These are phyloP conservation scores for Colistium nudipinnis DNA, from an alignment of 2,113 vertebrate genomes.

Conservation along the genomic window DNA sequence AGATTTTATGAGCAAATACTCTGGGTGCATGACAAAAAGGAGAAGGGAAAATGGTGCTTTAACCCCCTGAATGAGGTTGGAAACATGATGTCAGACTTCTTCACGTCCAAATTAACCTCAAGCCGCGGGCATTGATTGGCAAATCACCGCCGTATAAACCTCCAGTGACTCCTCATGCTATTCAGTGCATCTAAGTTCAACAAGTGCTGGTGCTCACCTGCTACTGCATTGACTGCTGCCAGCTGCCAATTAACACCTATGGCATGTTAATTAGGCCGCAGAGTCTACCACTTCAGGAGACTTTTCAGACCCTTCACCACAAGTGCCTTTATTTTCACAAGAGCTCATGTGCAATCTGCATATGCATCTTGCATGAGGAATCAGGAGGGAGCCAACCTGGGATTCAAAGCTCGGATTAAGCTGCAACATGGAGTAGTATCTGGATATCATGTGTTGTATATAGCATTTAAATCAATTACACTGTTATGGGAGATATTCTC, in stretches of 20 bases:
- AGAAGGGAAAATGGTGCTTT: slow-evolving; percentile 62
- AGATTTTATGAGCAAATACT: slow-evolving; percentile 23
- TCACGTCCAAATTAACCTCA: slow-evolving; percentile 78
- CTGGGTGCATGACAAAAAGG: not conserved
- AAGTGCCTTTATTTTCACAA: slow-evolving; percentile 74
- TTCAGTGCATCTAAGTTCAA: slow-evolving; percentile 68
- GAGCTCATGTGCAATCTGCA: slow-evolving; percentile 70
- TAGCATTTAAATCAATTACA: slow-evolving; percentile 34
- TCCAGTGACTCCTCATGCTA: slow-evolving; percentile 60
- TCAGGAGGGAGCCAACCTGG: slow-evolving; percentile 47
- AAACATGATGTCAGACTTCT: slow-evolving; percentile 76
- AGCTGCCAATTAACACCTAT: slow-evolving; percentile 83
- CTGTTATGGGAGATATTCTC: slow-evolving; percentile 20
- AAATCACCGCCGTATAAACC: slow-evolving; percentile 69
- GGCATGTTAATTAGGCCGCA: slow-evolving; percentile 80
- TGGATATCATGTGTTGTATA: slow-evolving; percentile 33
- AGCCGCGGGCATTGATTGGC: slow-evolving; percentile 73
- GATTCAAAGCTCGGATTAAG: slow-evolving; percentile 29
- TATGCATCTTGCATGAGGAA: slow-evolving; percentile 65
- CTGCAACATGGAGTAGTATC: slow-evolving; percentile 41
- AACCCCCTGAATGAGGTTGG: slow-evolving; percentile 70
- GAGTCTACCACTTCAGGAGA: slow-evolving; percentile 79
- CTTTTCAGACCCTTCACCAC: slow-evolving; percentile 75
- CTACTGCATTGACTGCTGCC: slow-evolving; percentile 73
- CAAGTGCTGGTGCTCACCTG: slow-evolving; percentile 74